Evolutionary conservation across 2,113 vertebrate genomes (phyloP), one percentile per base, ranked within the genome.

Genomic region (Dasypus novemcinctus): DNA sequence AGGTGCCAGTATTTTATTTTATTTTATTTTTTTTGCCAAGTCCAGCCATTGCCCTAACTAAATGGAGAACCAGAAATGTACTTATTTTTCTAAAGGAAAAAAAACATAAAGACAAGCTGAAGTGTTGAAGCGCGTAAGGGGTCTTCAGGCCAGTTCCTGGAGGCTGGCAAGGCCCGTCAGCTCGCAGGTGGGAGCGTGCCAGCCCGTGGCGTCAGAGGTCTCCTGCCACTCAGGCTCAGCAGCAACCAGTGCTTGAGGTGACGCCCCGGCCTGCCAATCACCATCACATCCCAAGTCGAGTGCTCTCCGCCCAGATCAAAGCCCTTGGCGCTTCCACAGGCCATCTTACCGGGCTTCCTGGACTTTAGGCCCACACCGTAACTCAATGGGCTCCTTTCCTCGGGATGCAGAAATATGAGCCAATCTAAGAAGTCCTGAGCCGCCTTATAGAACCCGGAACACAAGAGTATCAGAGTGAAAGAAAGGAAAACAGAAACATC

Each of bases 251-350:
- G 31, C 82, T 83, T 13, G 8, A 25, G 13, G 29, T 0, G 33
- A 21, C 0, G 4, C 0, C 31, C 78, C 25, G 11, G 29, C 27
- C 36, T 61, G 15, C 21, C 6, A n/a, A 11, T 12, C 43, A 49
- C 27, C 63, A 23, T 43, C 33, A 33, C 41, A 20, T 18, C 14
- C 64, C 29, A 18, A 12, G 29, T 29, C n/a, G 36, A 29, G 11
- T 2, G 17, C 15, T 36, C 78, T 63, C 64, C 83, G 68, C 75
- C 64, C 38, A 54, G 72, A 64, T 11, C 36, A 74, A 74, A 74
- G 41, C 54, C 31, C 75, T n/a, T 36, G 27, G 68, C 8, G 20
- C 76, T 90, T 89, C 61, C 59, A 71, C 66, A 75, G 31, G 14
- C 43, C 15, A 41, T 8, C 2, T 43, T 1, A 5, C 17, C 64